phyloP scores from a whole-genome alignment of 1,140 invertebrate species.

The Anoplophora glabripennis region DNA sequence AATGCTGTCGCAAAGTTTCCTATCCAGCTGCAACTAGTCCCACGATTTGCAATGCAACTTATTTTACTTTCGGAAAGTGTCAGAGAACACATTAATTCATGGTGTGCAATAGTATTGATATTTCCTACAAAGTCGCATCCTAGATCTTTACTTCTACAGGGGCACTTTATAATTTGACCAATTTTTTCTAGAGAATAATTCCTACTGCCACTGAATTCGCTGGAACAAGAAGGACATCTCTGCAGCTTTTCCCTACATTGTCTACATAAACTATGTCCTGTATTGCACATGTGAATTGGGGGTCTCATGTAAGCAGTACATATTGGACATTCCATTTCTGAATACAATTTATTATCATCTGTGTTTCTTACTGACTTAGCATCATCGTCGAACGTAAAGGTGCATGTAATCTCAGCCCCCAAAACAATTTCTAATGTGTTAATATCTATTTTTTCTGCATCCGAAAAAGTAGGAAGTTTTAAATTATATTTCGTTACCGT shows the following conservation, averaged over 20 bases:
- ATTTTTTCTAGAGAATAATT: constrained; percentile 51
- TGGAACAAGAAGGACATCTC: constrained; percentile 53
- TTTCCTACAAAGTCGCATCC: constrained; percentile 17
- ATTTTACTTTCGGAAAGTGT: too few relatives aligned
- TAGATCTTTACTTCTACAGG: constrained; percentile 11
- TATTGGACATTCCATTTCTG: constrained; percentile 57
- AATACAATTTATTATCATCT: constrained; percentile 42
- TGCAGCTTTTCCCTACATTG: constrained; percentile 50
- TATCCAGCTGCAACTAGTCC: too few relatives aligned
- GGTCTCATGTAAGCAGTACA: constrained; percentile 57
- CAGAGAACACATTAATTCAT: constrained; percentile 24
- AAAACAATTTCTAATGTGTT: neutral
- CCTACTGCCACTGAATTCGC: constrained; percentile 48
- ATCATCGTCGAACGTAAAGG: neutral
- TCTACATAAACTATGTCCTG: constrained; percentile 53
- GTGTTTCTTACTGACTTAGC: neutral
- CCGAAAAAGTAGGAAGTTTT: neutral
- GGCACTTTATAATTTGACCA: constrained; percentile 12
- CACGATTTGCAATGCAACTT: too few relatives aligned
- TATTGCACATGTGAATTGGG: constrained; percentile 53
- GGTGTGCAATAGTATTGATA: constrained; percentile 9
- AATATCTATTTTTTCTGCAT: neutral
- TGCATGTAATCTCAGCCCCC: neutral
- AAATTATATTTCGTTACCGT: neutral
- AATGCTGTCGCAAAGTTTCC: too few relatives aligned